Evolutionary conservation across 23 tunicate species (phyloP).

Genomic region (Styela plicata): DNA sequence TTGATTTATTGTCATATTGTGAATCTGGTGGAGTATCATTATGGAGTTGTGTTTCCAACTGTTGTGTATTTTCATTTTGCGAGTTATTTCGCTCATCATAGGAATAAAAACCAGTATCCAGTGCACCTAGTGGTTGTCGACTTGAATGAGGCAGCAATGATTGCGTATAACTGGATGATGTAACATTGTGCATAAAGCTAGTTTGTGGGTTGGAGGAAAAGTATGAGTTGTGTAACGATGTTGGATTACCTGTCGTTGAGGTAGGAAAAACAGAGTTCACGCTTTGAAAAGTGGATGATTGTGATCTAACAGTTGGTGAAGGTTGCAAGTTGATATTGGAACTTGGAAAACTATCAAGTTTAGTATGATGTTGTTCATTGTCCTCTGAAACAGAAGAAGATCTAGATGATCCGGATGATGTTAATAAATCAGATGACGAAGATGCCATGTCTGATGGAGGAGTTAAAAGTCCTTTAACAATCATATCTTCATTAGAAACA

Average conservation of each 20-base stretch:
- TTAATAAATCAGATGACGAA: slow-evolving; percentile 42
- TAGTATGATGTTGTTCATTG: background rate
- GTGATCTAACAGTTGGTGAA: background rate
- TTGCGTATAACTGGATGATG: background rate
- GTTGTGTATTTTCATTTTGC: background rate
- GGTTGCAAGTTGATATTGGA: background rate
- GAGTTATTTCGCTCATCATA: background rate
- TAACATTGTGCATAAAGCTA: background rate
- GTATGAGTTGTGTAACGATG: background rate
- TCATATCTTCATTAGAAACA: background rate
- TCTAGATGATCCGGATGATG: slow-evolving; percentile 60
- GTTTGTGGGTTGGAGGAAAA: background rate
- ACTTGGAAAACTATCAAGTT: slow-evolving; percentile 4
- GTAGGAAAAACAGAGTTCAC: background rate
- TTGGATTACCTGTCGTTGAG: background rate
- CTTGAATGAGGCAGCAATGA: background rate
- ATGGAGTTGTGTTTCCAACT: background rate
- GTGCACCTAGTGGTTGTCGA: background rate
- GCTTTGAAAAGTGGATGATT: background rate
- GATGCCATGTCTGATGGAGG: slow-evolving; percentile 94
- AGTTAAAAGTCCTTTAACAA: slow-evolving; percentile 60
- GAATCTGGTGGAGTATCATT: background rate
- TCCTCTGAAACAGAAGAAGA: slow-evolving; percentile 19
- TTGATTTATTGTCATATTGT: too few species aligned
- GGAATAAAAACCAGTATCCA: background rate